Percentiles rank a stretch among this genome's conserved stretches.
Conservation (phyloP, 1,140 invertebrate species). For the Heliconius congener region DNA sequence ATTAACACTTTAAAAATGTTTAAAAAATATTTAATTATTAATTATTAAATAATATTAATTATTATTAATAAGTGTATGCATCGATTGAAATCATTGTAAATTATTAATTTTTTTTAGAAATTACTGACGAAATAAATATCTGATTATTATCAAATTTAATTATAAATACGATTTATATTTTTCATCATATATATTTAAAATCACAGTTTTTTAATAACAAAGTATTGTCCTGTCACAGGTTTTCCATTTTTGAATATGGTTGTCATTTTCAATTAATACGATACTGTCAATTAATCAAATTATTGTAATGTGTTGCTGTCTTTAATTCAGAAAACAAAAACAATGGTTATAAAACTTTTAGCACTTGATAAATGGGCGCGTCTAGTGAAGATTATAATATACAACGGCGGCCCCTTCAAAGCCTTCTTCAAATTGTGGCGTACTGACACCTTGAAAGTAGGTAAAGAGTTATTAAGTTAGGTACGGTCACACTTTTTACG, state of each 20-base stretch:
- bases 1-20: too few species aligned
- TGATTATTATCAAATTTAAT: background rate
- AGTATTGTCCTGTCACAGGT: background rate
- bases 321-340: slow-evolving; percentile 15
- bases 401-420: slow-evolving; percentile 53
- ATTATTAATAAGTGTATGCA: too few species aligned
- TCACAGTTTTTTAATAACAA: background rate
- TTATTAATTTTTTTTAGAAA: too few species aligned
- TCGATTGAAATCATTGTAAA: too few species aligned
- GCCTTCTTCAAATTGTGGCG: slow-evolving; percentile 53
- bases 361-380: slow-evolving; percentile 55
- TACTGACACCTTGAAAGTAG: slow-evolving; percentile 57
- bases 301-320: background rate
- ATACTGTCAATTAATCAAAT: slow-evolving; percentile 6
- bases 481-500: too few species aligned
- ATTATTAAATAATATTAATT: too few species aligned
- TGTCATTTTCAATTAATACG: background rate
- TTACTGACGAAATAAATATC: background rate
- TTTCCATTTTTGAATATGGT: background rate
- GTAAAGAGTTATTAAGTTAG: background rate
- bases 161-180: background rate
- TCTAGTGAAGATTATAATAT: slow-evolving; percentile 48
- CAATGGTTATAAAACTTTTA: slow-evolving; percentile 42
- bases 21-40: too few species aligned
- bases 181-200: background rate